Evolutionary conservation across 2,888 invertebrate species (phyloP).

Genomic region (Chaetogeoica ovagalla): DNA sequence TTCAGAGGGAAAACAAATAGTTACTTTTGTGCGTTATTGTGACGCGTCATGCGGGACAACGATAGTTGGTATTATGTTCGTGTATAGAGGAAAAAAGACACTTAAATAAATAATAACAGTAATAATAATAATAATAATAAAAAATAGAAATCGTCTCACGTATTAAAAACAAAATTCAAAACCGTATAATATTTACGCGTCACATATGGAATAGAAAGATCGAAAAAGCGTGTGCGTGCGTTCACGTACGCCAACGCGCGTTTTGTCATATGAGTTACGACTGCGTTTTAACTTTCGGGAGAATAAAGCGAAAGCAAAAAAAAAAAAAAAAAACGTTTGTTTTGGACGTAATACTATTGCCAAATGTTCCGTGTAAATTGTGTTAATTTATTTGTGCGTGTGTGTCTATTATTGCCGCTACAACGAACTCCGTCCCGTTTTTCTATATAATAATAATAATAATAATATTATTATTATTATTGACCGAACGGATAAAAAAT

Average conservation of each 20-base stretch:
- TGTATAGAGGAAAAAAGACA: not conserved
- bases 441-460: too few species aligned
- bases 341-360: conserved; percentile 20
- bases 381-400: conserved; percentile 22
- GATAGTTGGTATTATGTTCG: not conserved
- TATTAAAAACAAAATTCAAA: conserved; percentile 4
- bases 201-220: not conserved
- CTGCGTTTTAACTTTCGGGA: not conserved
- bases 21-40: conserved; percentile 25
- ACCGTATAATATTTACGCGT: not conserved
- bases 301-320: too few species aligned
- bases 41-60: conserved; percentile 30
- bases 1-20: conserved; percentile 22
- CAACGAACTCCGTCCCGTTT: too few species aligned
- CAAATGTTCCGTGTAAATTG: conserved; percentile 22
- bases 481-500: too few species aligned
- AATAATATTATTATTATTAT: too few species aligned
- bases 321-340: conserved; percentile 10
- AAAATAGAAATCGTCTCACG: conserved; percentile 22
- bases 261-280: conserved; percentile 20
- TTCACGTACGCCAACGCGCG: not conserved
- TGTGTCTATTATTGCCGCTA: too few species aligned
- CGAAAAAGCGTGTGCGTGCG: not conserved
- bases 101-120: conserved; percentile 1
- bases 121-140: not conserved